Evolutionary conservation across 2,888 invertebrate species (phyloP).

Genomic region (Sesia bembeciformis): DNA sequence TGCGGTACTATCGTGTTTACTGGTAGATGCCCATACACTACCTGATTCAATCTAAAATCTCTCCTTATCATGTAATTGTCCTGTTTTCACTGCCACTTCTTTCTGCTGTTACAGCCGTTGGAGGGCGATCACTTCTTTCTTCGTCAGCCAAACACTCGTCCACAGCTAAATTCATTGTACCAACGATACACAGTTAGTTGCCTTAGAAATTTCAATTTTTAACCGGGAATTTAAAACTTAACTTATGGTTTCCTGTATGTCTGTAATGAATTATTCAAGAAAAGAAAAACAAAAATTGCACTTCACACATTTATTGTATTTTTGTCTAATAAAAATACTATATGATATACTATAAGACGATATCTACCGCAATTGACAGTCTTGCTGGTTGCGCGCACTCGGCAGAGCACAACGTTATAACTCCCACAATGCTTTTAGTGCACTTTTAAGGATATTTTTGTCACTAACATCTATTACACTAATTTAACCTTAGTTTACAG

Average conservation of each 20-base stretch:
- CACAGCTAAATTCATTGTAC: too few species aligned
- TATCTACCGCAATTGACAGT: conserved; percentile 73
- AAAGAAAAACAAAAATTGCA: conserved; percentile 29
- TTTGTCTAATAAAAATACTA: conserved; percentile 74
- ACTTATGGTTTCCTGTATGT: not conserved
- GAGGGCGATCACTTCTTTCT: too few species aligned
- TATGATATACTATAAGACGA: conserved; percentile 60
- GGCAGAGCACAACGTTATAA: conserved; percentile 44
- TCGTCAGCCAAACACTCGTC: too few species aligned
- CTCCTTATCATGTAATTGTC: too few species aligned
- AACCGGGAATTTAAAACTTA: too few species aligned
- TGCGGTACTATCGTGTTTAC: too few species aligned
- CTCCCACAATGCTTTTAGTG: conserved; percentile 39
- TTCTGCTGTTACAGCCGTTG: too few species aligned
- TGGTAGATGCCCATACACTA: too few species aligned
- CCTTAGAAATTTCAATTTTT: too few species aligned
- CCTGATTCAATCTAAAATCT: too few species aligned
- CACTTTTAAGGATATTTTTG: conserved; percentile 25
- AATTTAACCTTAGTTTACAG: conserved; percentile 55
- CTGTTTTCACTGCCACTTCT: too few species aligned
- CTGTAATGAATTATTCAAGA: not conserved
- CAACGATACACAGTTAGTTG: too few species aligned
- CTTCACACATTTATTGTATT: conserved; percentile 75
- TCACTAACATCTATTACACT: conserved; percentile 30
- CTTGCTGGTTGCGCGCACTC: conserved; percentile 64